Percentiles rank a stretch among this genome's conserved stretches.
phyloP scores from a whole-genome alignment of 2,888 invertebrate genomes.

The Tenthredo distinguenda region DNA sequence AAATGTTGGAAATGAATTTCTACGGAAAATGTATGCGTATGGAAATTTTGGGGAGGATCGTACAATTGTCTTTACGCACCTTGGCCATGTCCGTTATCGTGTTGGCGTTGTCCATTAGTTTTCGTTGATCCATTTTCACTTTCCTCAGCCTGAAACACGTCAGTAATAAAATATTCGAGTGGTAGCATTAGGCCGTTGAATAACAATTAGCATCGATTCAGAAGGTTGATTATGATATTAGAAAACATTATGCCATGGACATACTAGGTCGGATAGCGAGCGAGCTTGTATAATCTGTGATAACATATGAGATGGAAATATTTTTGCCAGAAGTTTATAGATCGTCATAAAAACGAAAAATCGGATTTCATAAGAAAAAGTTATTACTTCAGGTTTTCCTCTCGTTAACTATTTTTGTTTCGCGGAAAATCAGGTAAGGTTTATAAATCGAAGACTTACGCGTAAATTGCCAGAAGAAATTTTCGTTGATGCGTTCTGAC shows the following conservation, averaged over 20 bases:
- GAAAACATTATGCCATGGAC: neutral
- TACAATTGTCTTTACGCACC: conserved; percentile 82
- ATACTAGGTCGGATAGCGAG: neutral
- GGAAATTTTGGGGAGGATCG: neutral
- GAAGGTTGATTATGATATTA: neutral
- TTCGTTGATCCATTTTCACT: conserved; percentile 99
- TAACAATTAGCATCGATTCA: neutral
- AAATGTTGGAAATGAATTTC: neutral
- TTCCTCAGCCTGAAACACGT: conserved; percentile 91
- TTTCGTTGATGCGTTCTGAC: conserved; percentile 99
- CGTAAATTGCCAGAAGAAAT: conserved; percentile 99
- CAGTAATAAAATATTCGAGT: conserved; percentile 9
- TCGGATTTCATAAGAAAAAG: neutral
- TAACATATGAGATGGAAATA: neutral
- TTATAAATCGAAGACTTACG: conserved; percentile 84
- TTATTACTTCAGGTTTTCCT: neutral
- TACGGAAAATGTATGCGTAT: neutral
- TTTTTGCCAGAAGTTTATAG: neutral
- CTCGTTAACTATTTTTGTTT: neutral
- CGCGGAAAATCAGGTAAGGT: neutral
- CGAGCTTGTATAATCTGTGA: neutral
- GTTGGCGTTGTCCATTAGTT: conserved; percentile 99
- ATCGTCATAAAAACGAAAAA: neutral
- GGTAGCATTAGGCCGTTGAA: neutral
- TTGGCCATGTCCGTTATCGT: conserved; percentile 99